phyloP scores from a whole-genome alignment of 1,140 invertebrate species.

The Ooceraea biroi region DNA sequence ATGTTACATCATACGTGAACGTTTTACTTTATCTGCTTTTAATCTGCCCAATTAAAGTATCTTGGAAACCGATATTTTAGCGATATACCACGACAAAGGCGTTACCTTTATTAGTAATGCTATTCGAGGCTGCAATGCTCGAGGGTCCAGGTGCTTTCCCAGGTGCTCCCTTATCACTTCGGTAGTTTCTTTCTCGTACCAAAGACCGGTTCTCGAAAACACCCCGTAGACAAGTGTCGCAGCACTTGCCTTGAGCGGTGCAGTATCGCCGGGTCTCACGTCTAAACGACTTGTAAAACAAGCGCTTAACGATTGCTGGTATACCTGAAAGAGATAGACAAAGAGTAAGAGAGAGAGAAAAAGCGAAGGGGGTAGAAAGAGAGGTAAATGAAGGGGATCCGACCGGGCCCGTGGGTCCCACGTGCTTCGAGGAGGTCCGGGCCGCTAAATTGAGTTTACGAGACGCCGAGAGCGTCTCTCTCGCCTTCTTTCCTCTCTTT shows the following conservation, averaged over 20 bases:
- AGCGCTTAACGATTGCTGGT: conserved; percentile 85
- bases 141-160: background rate
- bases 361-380: conserved; percentile 3
- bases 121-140: background rate
- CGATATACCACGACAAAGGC: background rate
- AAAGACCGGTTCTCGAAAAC: conserved; percentile 80
- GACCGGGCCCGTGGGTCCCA: conserved; percentile 59
- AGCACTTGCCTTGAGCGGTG: conserved; percentile 75
- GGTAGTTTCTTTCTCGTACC: conserved; percentile 67
- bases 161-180: conserved; percentile 75
- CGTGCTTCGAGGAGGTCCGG: conserved; percentile 82
- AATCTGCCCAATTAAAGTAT: background rate
- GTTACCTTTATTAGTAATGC: conserved; percentile 5
- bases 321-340: conserved; percentile 62
- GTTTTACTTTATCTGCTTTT: background rate
- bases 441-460: conserved; percentile 84
- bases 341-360: conserved; percentile 28
- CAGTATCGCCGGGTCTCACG: conserved; percentile 79
- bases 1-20: background rate
- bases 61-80: background rate
- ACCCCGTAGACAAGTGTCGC: conserved; percentile 77
- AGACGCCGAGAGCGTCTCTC: conserved; percentile 73
- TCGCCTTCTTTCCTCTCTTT: conserved; percentile 7
- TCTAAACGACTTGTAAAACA: conserved; percentile 86
- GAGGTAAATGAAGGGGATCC: background rate